Base-by-base conservation (phyloP, 1,140 invertebrate genomes). In the Lasioglossum baleicum region DNA sequence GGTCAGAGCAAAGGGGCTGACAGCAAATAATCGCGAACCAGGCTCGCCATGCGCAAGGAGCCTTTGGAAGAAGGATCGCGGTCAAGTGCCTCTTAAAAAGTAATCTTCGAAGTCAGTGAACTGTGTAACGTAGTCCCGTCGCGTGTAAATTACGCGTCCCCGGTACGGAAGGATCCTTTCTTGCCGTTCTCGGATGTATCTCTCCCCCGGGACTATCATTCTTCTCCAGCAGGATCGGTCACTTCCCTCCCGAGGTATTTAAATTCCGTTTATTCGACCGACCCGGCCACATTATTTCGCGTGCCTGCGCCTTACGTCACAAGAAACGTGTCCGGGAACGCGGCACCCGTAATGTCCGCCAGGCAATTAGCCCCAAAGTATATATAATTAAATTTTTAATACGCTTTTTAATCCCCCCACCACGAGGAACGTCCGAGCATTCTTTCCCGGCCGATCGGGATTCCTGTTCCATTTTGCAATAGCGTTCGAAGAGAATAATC, bases 201-300 rank as follows among this genome's bases (percentile, higher is more conserved):
- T 84, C 78, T 89, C 90, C 88, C 87, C 66, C 20, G 88, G 81
- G 89, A 87, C 88, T 79, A 88, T 90, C 82, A 69, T 63, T 90
- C 86, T 90, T 85, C 81, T 82, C 35, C n/a, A 61, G 70, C 64
- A 35, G 65, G 71, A 75, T 83, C 69, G 53, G 70, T 71, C 82
- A 83, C 83, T 86, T 83, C 70, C 70, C 78, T 66, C 17, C 35
- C 68, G 26, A 82, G 80, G 81, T 86, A 90, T 91, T 89, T 87
- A 90, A 91, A 90, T 90, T 86, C 70, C 82, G 76, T 90, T 90
- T 90, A 89, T 80, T 88, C 65, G 73, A 66, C 58, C 74, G 75
- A 76, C 51, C 61, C 44, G 48, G 60, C 7, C 26, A 26, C 79
- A 80, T 88, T 86, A 75, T 87, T 80, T 79, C 64, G 44, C 26